A percentile compares a stretch with the other conserved stretches of the same genome.
These are phyloP conservation scores for Dryomyza anilis DNA, from an alignment of 2,888 invertebrate genomes.

Conservation along the genomic window DNA sequence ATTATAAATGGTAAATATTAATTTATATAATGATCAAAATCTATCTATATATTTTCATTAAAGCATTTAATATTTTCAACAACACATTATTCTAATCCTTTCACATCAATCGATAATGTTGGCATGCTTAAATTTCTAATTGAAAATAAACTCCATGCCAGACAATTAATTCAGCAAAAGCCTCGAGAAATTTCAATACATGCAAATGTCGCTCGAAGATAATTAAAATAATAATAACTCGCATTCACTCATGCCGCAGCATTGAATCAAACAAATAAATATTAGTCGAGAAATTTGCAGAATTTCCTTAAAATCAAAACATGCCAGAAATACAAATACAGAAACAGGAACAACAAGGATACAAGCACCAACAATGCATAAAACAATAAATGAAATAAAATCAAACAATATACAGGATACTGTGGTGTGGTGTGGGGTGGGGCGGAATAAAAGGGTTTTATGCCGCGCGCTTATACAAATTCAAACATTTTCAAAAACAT, in stretches of 20 bases:
- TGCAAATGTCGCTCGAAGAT: slow-evolving; percentile 9
- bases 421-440: too few relatives aligned
- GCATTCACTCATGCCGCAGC: not conserved
- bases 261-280: slow-evolving; percentile 4
- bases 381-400: too few relatives aligned
- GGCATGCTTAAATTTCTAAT: not conserved
- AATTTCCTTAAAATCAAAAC: slow-evolving; percentile 18
- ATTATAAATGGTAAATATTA: not conserved
- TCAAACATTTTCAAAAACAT: slow-evolving; percentile 2
- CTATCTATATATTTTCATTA: not conserved
- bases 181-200: slow-evolving; percentile 20
- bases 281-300: not conserved
- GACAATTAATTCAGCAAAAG: slow-evolving; percentile 6
- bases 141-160: slow-evolving; percentile 18
- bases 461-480: too few relatives aligned
- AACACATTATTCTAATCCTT: not conserved
- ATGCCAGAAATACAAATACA: not conserved
- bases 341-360: not conserved
- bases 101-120: not conserved
- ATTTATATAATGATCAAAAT: not conserved
- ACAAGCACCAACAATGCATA: not conserved
- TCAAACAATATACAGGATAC: too few relatives aligned
- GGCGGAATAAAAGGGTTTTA: slow-evolving; percentile 4
- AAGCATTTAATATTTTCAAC: not conserved
- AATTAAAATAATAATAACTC: slow-evolving; percentile 22